phyloP scores from a whole-genome alignment of 2,113 vertebrate species.

The Brienomyrus brachyistius region DNA sequence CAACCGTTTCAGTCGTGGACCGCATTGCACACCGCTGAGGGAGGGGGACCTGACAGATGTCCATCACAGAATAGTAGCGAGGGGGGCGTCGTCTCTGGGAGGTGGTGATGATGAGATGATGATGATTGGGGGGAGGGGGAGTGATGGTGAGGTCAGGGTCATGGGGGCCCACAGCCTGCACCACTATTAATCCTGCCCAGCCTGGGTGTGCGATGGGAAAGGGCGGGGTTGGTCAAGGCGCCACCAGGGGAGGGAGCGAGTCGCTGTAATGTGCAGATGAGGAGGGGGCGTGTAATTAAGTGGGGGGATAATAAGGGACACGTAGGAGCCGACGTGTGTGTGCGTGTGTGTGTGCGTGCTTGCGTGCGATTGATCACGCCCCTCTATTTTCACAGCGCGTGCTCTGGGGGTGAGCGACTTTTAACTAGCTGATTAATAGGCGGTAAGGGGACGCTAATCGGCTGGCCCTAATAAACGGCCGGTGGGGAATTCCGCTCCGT shows the following conservation, averaged over 20 bases:
- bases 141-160: slow-evolving; percentile 36
- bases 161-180: slow-evolving; percentile 72
- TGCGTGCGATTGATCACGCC: neutral
- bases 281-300: slow-evolving; percentile 52
- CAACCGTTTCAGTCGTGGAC: slow-evolving; percentile 81
- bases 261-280: slow-evolving; percentile 74
- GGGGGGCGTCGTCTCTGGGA: slow-evolving; percentile 77
- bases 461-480: neutral
- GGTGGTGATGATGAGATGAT: slow-evolving; percentile 63
- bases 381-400: slow-evolving; percentile 1
- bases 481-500: neutral
- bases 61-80: slow-evolving; percentile 75
- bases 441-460: slow-evolving; percentile 6
- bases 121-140: neutral
- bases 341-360: neutral
- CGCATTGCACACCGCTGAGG: slow-evolving; percentile 90
- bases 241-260: slow-evolving; percentile 70
- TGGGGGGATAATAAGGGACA: slow-evolving; percentile 15
- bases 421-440: slow-evolving; percentile 22
- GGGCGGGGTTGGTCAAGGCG: slow-evolving; percentile 64
- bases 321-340: neutral
- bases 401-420: slow-evolving; percentile 16
- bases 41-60: slow-evolving; percentile 80
- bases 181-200: slow-evolving; percentile 86
- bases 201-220: slow-evolving; percentile 70